A percentile compares a stretch with the other conserved stretches of the same genome.
Evolutionary conservation across 23 tunicate genomes (phyloP).

Genomic region (Diplosoma virens): DNA sequence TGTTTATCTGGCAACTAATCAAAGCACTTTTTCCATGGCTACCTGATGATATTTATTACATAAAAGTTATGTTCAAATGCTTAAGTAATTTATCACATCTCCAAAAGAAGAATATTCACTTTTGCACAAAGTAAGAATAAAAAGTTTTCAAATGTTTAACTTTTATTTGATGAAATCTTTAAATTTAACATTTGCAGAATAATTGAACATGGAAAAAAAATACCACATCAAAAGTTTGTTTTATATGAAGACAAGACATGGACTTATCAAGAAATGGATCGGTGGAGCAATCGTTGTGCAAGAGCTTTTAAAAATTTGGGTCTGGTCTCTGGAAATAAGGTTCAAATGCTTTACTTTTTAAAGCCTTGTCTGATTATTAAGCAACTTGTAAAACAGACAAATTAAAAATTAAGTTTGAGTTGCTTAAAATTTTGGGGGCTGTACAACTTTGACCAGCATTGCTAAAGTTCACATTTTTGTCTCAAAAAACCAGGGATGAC

Average conservation of each 20-base stretch:
- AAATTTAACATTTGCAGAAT: conserved; percentile 51
- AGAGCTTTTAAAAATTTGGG: conserved; percentile 50
- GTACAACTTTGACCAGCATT: no score
- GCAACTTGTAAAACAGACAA: no score
- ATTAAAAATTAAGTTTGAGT: no score
- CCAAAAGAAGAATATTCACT: background rate
- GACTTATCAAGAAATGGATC: conserved; percentile 40
- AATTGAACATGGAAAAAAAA: conserved; percentile 21
- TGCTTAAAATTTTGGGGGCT: no score
- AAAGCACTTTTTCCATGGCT: conserved; percentile 27
- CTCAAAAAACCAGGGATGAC: no score
- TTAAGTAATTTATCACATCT: background rate
- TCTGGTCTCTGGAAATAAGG: conserved; percentile 41
- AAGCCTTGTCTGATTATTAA: no score
- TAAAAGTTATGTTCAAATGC: background rate
- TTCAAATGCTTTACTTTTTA: no score
- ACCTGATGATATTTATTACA: background rate
- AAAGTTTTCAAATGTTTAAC: no score
- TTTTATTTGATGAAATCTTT: no score
- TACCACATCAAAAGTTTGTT: conserved; percentile 40
- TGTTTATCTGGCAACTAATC: conserved; percentile 25
- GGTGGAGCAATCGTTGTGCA: conserved; percentile 48
- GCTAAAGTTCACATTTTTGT: no score
- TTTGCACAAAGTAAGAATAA: conserved; percentile 17
- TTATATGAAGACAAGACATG: conserved; percentile 47